A percentile compares a stretch with the other conserved stretches of the same genome.
phyloP scores from a whole-genome alignment of 2,888 invertebrate genomes.

The Allolobophora icterica region DNA sequence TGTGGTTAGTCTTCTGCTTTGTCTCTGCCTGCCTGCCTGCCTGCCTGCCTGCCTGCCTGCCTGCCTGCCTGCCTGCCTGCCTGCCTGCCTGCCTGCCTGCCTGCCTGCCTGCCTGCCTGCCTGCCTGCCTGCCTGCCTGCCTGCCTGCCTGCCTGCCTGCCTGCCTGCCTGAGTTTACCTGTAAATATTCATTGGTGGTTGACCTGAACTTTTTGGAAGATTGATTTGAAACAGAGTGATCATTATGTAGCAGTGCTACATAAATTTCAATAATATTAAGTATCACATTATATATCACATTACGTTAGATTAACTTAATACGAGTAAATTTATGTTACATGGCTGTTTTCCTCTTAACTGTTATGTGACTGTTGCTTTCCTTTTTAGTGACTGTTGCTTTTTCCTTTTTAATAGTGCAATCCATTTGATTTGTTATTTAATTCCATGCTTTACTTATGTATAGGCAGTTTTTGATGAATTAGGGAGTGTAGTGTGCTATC shows the following conservation, averaged over 20 bases:
- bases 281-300: background rate
- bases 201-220: background rate
- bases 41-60: too few species aligned
- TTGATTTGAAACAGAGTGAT: too few species aligned
- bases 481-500: background rate
- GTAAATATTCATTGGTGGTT: too few species aligned
- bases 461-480: background rate
- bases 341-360: background rate
- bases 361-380: background rate
- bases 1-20: conserved; percentile 18
- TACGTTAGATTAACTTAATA: background rate
- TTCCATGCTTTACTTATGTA: background rate
- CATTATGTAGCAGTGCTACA: background rate
- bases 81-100: too few species aligned
- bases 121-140: too few species aligned
- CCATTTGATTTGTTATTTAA: background rate
- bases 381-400: background rate
- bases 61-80: too few species aligned
- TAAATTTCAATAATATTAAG: background rate
- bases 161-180: too few species aligned
- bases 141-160: too few species aligned
- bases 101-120: too few species aligned
- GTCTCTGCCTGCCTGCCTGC: background rate
- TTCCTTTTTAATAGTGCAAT: background rate
- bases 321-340: background rate